Percentiles rank a stretch among this genome's conserved stretches.
Conservation (phyloP, 2,888 invertebrate genomes). For the Meloe dianella region DNA sequence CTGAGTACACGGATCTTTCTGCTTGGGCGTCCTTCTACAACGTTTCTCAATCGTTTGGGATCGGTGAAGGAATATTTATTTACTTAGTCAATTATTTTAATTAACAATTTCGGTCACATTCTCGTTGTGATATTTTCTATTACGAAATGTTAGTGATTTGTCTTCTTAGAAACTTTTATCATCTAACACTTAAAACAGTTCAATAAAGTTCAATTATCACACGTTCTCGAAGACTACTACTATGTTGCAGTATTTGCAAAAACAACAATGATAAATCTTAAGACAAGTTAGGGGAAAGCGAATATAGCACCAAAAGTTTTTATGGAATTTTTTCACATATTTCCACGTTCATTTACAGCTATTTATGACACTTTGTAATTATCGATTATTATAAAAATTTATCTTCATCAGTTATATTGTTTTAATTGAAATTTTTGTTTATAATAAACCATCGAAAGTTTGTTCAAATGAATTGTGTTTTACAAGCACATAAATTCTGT, state of each 20-base stretch:
- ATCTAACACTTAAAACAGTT: not conserved
- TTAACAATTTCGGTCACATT: not conserved
- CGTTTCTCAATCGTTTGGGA: no score
- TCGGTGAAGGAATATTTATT: no score
- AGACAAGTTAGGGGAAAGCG: not conserved
- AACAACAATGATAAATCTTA: not conserved
- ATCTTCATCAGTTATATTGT: no score
- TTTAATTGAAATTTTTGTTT: not conserved
- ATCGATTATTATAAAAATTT: no score
- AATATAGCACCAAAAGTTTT: not conserved
- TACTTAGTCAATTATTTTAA: no score
- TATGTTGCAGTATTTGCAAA: slow-evolving; percentile 1
- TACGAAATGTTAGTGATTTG: not conserved
- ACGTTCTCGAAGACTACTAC: not conserved
- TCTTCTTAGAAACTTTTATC: not conserved
- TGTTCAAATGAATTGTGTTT: not conserved
- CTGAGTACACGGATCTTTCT: no score
- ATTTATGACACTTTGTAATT: not conserved
- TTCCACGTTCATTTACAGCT: not conserved
- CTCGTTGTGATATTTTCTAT: not conserved
- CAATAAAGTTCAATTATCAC: slow-evolving; percentile 5
- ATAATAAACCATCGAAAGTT: not conserved
- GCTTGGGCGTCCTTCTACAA: no score
- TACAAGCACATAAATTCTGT: not conserved
- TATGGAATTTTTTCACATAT: not conserved